Base-by-base conservation (phyloP, 1,140 invertebrate species). In the Neodiprion lecontei region DNA sequence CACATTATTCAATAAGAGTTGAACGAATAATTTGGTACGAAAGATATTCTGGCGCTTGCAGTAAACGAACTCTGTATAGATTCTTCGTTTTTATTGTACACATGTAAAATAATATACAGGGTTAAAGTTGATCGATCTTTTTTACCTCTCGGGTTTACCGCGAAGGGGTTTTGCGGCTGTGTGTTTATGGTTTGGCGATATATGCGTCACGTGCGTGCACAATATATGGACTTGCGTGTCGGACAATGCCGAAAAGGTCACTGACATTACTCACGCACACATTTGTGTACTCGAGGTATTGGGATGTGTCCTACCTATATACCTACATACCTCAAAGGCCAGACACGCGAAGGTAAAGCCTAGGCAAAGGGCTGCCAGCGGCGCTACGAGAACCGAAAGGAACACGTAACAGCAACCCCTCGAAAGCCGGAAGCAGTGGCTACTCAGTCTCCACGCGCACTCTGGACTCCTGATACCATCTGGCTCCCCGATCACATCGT, bases 401-500 rank as follows among this genome's bases (percentile, higher is more conserved):
- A 93, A 81, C 1, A 91, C 90, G 89, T 95, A 96, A 82, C 94
- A 95, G 79, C 90, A 91, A 79, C 92, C 91, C 70, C 92, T 91
- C 5, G 94, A 92, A 66, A 91, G 86, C 48, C 89, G 89, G 86
- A 94, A 96, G 80, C 94, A 94, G 65, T 90, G 88, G 77, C 91
- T 90, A 75, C 93, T 94, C 14, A 93, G 86, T 40, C 90, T 89
- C 95, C 95, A 96, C 48, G 93, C 93, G 82, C 93, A 94, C 83
- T 94, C 92, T 1, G 92, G 91, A 77, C 93, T 94, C 61, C 93
- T 88, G 7, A 93, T 91, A 3, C 92, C 92, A 73, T 94, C 92
- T 8, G 94, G 94, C 86, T 96, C 95, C 0, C 93, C 95, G 48
- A 96, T 91, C 66, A 95, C 91, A 79, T 95, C 94, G 76, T 94